These are phyloP conservation scores for Epirrhoe alternata DNA, from an alignment of 2,888 invertebrate genomes.

Conservation along the genomic window DNA sequence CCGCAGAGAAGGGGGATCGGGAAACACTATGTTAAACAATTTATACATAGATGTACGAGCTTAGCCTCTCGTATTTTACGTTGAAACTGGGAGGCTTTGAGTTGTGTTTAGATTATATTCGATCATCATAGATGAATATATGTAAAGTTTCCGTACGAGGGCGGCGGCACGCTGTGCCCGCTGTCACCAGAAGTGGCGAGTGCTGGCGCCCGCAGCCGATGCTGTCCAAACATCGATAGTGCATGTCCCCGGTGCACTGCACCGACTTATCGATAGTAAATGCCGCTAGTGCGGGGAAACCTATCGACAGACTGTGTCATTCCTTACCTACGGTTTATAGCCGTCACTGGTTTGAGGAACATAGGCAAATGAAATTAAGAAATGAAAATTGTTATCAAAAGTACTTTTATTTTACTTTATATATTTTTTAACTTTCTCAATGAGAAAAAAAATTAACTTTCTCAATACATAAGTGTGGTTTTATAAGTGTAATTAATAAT, in stretches of 20 bases:
- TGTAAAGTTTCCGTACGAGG: background rate
- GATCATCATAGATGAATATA: background rate
- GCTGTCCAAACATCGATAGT: constrained; percentile 30
- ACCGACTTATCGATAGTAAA: constrained; percentile 7
- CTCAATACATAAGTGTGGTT: no score
- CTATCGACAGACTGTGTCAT: background rate
- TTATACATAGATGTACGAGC: background rate
- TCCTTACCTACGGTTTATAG: background rate
- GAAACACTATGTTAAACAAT: background rate
- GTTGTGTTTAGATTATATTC: background rate
- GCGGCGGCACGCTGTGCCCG: constrained; percentile 7
- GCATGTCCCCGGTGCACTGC: constrained; percentile 22
- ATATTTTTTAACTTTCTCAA: no score
- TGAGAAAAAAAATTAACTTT: no score
- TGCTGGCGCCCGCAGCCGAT: constrained; percentile 16
- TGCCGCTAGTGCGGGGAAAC: constrained; percentile 7
- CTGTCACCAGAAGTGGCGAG: constrained; percentile 8
- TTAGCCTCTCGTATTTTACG: background rate
- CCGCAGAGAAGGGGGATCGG: constrained; percentile 1
- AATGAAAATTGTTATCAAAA: no score
- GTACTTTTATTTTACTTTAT: no score
- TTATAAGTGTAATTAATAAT: no score
- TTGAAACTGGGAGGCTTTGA: background rate
- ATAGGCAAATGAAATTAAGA: no score
- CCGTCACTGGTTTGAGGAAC: background rate